A percentile compares a stretch with the other conserved stretches of the same genome.
Conservation (phyloP, 2,888 invertebrate genomes). For the Orthosia incerta region DNA sequence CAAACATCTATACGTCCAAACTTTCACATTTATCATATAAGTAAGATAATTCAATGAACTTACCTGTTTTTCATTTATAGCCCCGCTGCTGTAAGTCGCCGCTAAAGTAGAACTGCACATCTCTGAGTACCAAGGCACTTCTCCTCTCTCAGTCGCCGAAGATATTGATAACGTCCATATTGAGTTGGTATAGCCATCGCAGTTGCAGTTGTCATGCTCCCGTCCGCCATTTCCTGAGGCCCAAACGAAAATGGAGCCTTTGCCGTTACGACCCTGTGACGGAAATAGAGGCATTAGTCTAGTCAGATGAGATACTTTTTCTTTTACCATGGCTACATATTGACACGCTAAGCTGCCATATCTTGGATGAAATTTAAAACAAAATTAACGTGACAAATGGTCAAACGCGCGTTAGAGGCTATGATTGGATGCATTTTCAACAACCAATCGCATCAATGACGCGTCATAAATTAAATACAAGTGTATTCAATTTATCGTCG, state of each 20-base stretch:
- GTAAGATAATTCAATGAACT: constrained; percentile 22
- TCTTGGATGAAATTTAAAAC: neutral
- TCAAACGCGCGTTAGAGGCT: neutral
- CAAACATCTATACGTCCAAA: too few species aligned
- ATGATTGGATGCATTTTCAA: neutral
- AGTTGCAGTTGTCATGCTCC: constrained; percentile 99
- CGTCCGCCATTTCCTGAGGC: constrained; percentile 99
- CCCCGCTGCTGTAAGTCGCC: constrained; percentile 99
- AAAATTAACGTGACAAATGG: too few species aligned
- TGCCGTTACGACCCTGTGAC: constrained; percentile 96
- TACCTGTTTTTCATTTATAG: constrained; percentile 96
- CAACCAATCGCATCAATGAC: neutral
- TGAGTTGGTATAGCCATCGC: constrained; percentile 99
- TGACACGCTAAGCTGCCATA: neutral
- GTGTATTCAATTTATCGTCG: neutral
- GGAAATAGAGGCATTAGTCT: constrained; percentile 58
- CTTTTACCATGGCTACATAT: constrained; percentile 5
- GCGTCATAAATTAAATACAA: too few species aligned
- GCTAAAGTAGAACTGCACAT: constrained; percentile 99
- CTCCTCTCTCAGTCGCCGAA: constrained; percentile 97
- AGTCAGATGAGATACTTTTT: constrained; percentile 29
- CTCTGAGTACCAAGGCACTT: constrained; percentile 99
- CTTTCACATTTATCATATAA: too few species aligned
- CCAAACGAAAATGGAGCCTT: constrained; percentile 99
- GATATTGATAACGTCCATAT: constrained; percentile 99